A percentile compares a stretch with the other conserved stretches of the same genome.
Conservation (phyloP, 1,140 invertebrate genomes). For the Dendrolimus kikuchii region DNA sequence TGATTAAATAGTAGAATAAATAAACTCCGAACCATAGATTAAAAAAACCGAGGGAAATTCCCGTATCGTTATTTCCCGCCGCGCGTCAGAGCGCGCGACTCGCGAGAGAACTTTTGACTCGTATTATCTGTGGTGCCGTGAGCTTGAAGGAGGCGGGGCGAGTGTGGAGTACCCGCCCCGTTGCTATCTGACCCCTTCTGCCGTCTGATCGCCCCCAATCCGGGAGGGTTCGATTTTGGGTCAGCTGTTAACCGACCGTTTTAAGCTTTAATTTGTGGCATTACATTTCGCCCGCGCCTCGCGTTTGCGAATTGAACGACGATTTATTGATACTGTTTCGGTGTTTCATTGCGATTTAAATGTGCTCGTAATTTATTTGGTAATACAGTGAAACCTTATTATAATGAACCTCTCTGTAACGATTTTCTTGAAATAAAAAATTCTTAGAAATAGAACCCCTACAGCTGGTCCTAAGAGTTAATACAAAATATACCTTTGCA, state of each 20-base stretch:
- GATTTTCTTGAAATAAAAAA: no score
- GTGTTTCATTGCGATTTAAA: conserved; percentile 1
- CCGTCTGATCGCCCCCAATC: conserved; percentile 7
- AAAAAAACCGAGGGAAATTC: no score
- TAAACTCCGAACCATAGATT: no score
- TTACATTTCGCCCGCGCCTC: conserved; percentile 44
- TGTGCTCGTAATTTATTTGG: no score
- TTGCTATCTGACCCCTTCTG: conserved; percentile 55
- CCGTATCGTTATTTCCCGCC: conserved; percentile 1
- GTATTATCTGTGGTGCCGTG: conserved; percentile 29
- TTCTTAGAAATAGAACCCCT: no score
- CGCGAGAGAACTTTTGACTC: conserved; percentile 60
- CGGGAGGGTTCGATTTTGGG: conserved; percentile 53
- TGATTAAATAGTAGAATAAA: no score
- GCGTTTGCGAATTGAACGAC: conserved; percentile 40
- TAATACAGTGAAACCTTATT: no score
- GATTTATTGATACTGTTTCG: conserved; percentile 17
- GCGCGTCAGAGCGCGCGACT: conserved; percentile 33
- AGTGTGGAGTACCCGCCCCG: conserved; percentile 43
- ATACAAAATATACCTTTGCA: no score
- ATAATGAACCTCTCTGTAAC: no score
- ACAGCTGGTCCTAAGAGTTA: no score
- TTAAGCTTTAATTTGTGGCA: conserved; percentile 72
- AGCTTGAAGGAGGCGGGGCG: conserved; percentile 50
- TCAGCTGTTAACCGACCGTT: conserved; percentile 69